Percentiles rank a stretch among this genome's conserved stretches.
These are phyloP conservation scores for Neotragus moschatus DNA, from an alignment of 2,113 vertebrate genomes.

Conservation along the genomic window DNA sequence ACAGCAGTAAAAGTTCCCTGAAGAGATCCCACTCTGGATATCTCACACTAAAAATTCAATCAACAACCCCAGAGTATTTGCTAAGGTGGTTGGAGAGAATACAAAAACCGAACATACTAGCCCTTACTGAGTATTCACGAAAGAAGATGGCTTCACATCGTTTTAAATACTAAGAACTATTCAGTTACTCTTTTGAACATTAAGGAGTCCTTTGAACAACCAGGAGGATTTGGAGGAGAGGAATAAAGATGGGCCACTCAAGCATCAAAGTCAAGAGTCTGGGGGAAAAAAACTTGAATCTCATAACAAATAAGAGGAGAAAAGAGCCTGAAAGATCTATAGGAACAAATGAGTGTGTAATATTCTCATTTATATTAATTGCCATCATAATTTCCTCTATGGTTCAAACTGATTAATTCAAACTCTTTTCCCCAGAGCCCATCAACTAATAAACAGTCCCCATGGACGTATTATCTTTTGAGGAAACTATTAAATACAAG, in stretches of 20 bases:
- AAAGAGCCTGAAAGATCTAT: not conserved
- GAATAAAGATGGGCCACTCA: not conserved
- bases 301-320: not conserved
- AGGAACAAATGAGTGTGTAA: not conserved
- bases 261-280: not conserved
- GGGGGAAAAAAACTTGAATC: not conserved
- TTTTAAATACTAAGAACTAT: not conserved
- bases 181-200: not conserved
- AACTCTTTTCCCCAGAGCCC: slow-evolving; percentile 36
- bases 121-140: not conserved
- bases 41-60: not conserved
- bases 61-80: not conserved
- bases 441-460: slow-evolving; percentile 27
- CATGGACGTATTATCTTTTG: not conserved
- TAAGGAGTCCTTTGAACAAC: not conserved
- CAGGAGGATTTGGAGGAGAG: not conserved
- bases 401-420: slow-evolving; percentile 36
- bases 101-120: not conserved
- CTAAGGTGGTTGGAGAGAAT: not conserved
- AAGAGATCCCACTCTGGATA: not conserved
- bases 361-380: not conserved
- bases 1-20: not conserved
- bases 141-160: not conserved
- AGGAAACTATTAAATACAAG: slow-evolving; percentile 33
- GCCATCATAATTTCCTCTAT: slow-evolving; percentile 21